phyloP scores from a whole-genome alignment of 2,888 invertebrate species.

The Pharmacophagus antenor region DNA sequence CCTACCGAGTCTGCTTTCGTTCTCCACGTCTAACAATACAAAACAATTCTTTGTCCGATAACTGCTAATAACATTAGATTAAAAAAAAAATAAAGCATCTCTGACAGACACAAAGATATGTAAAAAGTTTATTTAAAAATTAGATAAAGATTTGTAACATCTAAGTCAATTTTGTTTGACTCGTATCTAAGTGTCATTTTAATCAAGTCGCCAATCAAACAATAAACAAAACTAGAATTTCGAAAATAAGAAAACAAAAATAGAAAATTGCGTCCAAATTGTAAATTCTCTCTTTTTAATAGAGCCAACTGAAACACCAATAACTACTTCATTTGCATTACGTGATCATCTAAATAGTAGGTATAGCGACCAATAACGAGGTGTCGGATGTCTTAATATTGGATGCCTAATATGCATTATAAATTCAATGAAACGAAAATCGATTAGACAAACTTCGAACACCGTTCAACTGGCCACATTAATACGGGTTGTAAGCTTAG shows the following conservation, averaged over 20 bases:
- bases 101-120: background rate
- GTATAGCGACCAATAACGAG: slow-evolving; percentile 49
- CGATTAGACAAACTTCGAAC: slow-evolving; percentile 52
- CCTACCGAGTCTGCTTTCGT: slow-evolving; percentile 51
- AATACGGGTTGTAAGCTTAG: slow-evolving; percentile 53
- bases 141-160: no score
- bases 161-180: no score
- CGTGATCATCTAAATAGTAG: slow-evolving; percentile 27
- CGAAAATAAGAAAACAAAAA: no score
- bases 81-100: background rate
- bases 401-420: slow-evolving; percentile 49
- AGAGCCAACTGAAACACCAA: background rate
- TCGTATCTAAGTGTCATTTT: no score
- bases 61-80: slow-evolving; percentile 5
- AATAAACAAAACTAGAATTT: no score
- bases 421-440: slow-evolving; percentile 56
- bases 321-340: slow-evolving; percentile 3
- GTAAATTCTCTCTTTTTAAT: background rate
- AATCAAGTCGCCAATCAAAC: no score
- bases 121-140: background rate
- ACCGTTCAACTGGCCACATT: slow-evolving; percentile 51
- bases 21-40: slow-evolving; percentile 42
- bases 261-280: no score
- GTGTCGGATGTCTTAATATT: slow-evolving; percentile 60
- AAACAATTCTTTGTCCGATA: slow-evolving; percentile 31